Conservation (phyloP, 2,797 vertebrate genomes). For the Pygocentrus nattereri region DNA sequence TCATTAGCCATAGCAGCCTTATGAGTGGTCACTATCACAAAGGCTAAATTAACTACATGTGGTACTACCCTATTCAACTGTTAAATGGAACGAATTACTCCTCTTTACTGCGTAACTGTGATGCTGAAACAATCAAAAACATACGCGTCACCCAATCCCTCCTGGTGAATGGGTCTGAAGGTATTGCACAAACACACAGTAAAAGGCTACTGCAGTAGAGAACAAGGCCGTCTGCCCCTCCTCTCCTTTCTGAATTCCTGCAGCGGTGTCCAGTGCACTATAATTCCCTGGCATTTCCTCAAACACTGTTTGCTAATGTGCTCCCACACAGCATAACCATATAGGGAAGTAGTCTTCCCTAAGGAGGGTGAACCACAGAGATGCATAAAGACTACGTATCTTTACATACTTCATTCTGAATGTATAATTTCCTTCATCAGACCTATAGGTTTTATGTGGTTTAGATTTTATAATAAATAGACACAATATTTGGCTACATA, state of each 20-base stretch:
- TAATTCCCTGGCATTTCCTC: slow-evolving; percentile 70
- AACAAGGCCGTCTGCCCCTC: neutral
- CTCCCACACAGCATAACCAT: slow-evolving; percentile 66
- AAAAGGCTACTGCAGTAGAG: slow-evolving; percentile 14
- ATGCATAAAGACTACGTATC: neutral
- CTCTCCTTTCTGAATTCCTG: slow-evolving; percentile 7
- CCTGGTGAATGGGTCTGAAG: neutral
- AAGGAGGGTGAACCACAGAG: slow-evolving; percentile 37
- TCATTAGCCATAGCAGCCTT: no score
- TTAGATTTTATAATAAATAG: no score
- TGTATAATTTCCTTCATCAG: neutral
- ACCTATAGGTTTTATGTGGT: neutral
- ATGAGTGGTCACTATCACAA: no score
- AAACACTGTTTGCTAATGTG: slow-evolving; percentile 58
- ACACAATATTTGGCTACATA: neutral
- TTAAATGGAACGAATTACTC: neutral
- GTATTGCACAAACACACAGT: neutral
- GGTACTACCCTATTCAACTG: neutral
- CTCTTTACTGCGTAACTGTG: neutral
- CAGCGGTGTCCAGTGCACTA: slow-evolving; percentile 41
- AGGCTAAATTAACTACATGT: no score
- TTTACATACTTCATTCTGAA: neutral
- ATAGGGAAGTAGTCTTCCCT: slow-evolving; percentile 71
- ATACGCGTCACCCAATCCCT: neutral
- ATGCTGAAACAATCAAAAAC: neutral